These are phyloP conservation scores for Scaptomyza caliginosa DNA, from an alignment of 2,888 invertebrate genomes.

Conservation along the genomic window DNA sequence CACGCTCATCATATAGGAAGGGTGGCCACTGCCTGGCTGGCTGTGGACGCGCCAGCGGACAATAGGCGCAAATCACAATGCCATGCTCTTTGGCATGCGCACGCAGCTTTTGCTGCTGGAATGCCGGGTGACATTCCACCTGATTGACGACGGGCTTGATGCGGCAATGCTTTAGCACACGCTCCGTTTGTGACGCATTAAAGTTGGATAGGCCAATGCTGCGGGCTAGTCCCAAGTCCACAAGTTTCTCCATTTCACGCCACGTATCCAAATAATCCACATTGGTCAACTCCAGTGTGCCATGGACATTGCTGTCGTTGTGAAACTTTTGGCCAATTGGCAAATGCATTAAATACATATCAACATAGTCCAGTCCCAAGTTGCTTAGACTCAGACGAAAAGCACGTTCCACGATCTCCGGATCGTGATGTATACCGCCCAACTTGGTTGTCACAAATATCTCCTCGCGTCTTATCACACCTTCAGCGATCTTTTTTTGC, in stretches of 20 bases:
- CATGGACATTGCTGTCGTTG: constrained; percentile 84
- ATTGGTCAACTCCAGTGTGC: constrained; percentile 74
- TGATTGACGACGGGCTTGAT: constrained; percentile 83
- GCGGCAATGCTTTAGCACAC: constrained; percentile 77
- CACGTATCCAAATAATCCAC: constrained; percentile 83
- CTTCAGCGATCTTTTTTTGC: constrained; percentile 82
- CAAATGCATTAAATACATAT: constrained; percentile 92
- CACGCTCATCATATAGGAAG: constrained; percentile 81
- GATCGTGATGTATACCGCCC: constrained; percentile 86
- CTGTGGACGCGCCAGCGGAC: constrained; percentile 89
- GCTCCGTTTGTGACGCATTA: constrained; percentile 80
- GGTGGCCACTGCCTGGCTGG: constrained; percentile 86
- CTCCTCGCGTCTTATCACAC: constrained; percentile 83
- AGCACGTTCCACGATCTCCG: constrained; percentile 88
- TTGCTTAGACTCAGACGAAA: constrained; percentile 87
- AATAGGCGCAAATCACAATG: constrained; percentile 89
- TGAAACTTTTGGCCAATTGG: constrained; percentile 88
- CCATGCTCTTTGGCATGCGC: constrained; percentile 87
- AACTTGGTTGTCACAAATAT: constrained; percentile 83
- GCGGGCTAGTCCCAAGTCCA: constrained; percentile 77
- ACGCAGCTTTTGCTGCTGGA: constrained; percentile 85
- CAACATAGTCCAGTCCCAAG: constrained; percentile 90
- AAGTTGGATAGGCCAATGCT: constrained; percentile 83
- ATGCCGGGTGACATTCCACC: constrained; percentile 83
- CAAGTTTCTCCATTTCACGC: constrained; percentile 82